Conservation (phyloP, 1,140 invertebrate genomes). For the Trichonephila clavata region DNA sequence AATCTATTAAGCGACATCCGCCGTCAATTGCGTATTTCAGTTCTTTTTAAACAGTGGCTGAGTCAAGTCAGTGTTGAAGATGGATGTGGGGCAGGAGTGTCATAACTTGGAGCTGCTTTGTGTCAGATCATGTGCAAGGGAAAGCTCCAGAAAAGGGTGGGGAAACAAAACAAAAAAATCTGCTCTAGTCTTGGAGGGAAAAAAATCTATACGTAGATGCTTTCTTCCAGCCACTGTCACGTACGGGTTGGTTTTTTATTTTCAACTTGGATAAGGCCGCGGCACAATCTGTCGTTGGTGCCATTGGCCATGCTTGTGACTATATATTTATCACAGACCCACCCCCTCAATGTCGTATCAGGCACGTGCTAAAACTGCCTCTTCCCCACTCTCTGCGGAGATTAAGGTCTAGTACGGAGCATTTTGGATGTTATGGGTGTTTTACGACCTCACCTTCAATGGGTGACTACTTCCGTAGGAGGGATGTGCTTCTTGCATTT, state of each 20-base stretch:
- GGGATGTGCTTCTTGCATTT: slow-evolving; percentile 45
- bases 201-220: neutral
- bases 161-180: neutral
- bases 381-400: neutral
- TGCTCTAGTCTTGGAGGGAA: neutral
- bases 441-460: slow-evolving; percentile 49
- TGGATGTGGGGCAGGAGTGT: slow-evolving; percentile 24
- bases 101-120: slow-evolving; percentile 52
- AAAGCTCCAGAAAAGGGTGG: neutral
- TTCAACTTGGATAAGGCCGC: slow-evolving; percentile 16
- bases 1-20: slow-evolving; percentile 57
- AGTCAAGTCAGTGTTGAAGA: slow-evolving; percentile 17
- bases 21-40: slow-evolving; percentile 48
- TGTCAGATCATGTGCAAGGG: slow-evolving; percentile 20
- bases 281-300: neutral
- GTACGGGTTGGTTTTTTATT: slow-evolving; percentile 24
- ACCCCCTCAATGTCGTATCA: slow-evolving; percentile 34
- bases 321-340: slow-evolving; percentile 42
- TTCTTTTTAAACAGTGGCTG: slow-evolving; percentile 54
- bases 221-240: neutral
- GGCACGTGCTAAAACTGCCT: slow-evolving; percentile 55
- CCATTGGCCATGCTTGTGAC: slow-evolving; percentile 36
- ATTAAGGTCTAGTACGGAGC: slow-evolving; percentile 33
- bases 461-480: slow-evolving; percentile 20
- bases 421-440: slow-evolving; percentile 43